Evolutionary conservation across 2,113 vertebrate species (phyloP).

Genomic region (Vidua macroura): DNA sequence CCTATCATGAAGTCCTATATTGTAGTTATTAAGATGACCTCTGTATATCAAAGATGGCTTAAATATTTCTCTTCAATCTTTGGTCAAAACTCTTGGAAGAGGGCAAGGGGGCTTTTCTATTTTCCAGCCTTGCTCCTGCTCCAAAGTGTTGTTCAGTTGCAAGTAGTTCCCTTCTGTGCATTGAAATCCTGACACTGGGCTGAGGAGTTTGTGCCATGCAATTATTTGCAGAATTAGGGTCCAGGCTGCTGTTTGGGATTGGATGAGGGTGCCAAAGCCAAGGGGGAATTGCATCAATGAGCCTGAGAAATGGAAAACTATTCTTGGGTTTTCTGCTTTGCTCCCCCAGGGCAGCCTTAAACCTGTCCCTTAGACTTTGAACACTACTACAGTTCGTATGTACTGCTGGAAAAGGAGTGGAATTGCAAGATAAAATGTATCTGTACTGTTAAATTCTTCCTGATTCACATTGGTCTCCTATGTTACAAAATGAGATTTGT

Average conservation of each 20-base stretch:
- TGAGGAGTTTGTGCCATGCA: not conserved
- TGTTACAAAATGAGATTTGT: not conserved
- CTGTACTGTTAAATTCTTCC: not conserved
- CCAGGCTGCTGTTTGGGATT: not conserved
- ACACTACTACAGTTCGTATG: fast-evolving
- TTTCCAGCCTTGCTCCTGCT: not conserved
- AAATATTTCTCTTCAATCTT: not conserved
- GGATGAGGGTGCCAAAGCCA: not conserved
- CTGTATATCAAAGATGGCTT: not conserved
- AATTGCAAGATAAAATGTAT: not conserved
- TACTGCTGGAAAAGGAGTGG: not conserved
- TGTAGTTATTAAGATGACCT: not conserved
- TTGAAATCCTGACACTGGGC: not conserved
- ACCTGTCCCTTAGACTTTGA: not conserved
- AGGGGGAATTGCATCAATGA: not conserved
- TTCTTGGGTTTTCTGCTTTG: not conserved
- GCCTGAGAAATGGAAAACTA: not conserved
- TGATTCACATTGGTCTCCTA: fast-evolving
- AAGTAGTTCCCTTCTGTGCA: not conserved
- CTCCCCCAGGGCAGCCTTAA: not conserved
- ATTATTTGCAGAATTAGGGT: not conserved
- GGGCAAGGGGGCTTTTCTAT: not conserved
- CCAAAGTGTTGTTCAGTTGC: not conserved
- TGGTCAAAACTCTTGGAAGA: not conserved
- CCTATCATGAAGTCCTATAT: not conserved